Base-by-base conservation (phyloP, 2,113 vertebrate genomes). In the Scatophagus argus region DNA sequence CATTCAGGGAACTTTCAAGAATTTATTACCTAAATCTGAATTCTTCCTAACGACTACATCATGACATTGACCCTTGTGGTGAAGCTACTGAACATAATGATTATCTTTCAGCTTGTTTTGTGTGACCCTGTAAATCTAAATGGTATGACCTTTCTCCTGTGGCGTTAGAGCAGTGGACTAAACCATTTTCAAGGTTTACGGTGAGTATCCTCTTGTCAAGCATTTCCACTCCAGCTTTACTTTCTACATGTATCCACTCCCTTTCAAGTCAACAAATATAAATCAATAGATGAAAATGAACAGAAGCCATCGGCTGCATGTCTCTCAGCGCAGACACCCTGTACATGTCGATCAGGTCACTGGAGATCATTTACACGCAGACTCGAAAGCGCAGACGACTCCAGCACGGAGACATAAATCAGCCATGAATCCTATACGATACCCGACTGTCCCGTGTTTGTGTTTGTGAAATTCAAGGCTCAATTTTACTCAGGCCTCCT, bases 401-500 rank as follows among this genome's bases (percentile, higher is more conserved):
- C 16, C 66, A 65, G 34, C 41, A 46, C 29, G 58, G 44, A 70
- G 36, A 27, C 31, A 44, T 72, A 72, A 67, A 62, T 38, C 54
- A 49, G 3, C 68, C 16, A 16, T n/a, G 43, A 32, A 58, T 65
- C 31, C 29, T 10, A 52, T 8, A 6, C 9, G n/a, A 17, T 23
- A 34, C 10, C 69, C 36, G 12, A 5, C 27, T 71, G 31, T 43
- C 38, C 61, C 21, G 36, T 17, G 38, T 32, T 29, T 58, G 41
- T 51, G n/a, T 19, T n/a, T 13, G 34, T 47, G 9, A 1, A 23
- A n/a, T 70, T 36, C 8, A 27, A 31, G 36, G 54, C 34, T 25
- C 17, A 62, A 10, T 23, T 38, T 4, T 27, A 43, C 16, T 69
- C 38, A n/a, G 51, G 38, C 12, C 16, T 6, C 11, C 17, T 29